A percentile compares a stretch with the other conserved stretches of the same genome.
Conservation (phyloP, 2,888 invertebrate genomes). For the Hanleya hanleyi region DNA sequence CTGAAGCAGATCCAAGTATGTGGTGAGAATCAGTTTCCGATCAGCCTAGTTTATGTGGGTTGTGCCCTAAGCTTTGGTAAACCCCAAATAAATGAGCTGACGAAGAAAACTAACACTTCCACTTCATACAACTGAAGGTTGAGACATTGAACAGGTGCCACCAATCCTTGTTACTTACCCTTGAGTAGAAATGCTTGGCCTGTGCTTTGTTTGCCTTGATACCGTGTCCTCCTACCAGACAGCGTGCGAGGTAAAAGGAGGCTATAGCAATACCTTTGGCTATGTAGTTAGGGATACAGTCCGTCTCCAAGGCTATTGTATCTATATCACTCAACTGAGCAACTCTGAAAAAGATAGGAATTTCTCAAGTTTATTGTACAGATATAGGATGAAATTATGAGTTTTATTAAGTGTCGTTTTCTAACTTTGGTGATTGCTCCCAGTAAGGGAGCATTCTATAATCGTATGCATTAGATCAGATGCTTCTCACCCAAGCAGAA, state of each 20-base stretch:
- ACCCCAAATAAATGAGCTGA: background rate
- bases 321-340: slow-evolving; percentile 55
- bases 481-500: no score
- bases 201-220: slow-evolving; percentile 56
- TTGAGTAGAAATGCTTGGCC: slow-evolving; percentile 67
- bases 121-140: background rate
- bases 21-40: no score
- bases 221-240: slow-evolving; percentile 66
- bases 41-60: no score
- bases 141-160: background rate
- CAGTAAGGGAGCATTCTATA: no score
- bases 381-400: no score
- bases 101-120: background rate
- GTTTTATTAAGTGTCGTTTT: no score
- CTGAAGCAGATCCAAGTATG: no score
- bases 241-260: slow-evolving; percentile 70
- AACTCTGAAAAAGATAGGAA: slow-evolving; percentile 58
- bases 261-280: slow-evolving; percentile 69
- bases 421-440: no score
- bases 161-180: slow-evolving; percentile 51
- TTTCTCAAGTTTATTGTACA: no score
- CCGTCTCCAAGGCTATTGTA: slow-evolving; percentile 65
- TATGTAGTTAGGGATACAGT: slow-evolving; percentile 66
- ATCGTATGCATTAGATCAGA: no score
- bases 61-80: no score